Base-by-base conservation (phyloP, 2,797 vertebrate species). In the Acipenser oxyrinchus region DNA sequence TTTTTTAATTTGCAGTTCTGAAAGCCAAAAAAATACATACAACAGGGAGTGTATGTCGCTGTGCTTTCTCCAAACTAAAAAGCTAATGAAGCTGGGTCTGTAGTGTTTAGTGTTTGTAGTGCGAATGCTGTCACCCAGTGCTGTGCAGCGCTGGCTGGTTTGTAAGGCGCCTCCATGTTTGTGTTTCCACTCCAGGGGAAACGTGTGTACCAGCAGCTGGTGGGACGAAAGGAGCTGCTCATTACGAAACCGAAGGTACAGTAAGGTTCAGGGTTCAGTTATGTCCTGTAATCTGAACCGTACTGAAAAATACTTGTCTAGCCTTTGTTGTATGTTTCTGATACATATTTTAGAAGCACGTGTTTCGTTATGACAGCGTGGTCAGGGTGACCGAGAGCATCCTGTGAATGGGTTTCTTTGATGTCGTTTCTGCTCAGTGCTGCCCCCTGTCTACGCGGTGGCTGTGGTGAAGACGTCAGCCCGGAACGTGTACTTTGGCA, bases 391-490 rank as follows among this genome's bases (percentile, higher is more conserved):
- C 10, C 6, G n/a, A 10, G n/a, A 15, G 63, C 13, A 4, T 52
- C 5, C 23, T 48, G 8, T 6, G 10, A 8, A 37, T 13, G 61
- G 66, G 59, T 71, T 18, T 71, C 51, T 58, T 58, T 62, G 63
- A 55, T 55, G 52, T 55, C n/a, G 9, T 9, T n/a, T 55, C n/a
- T 72, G 69, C 66, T 8, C 82, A 95, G 93, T 79, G 7, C 80
- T 92, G 13, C 84, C 87, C 48, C 75, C 85, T 0, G 70, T 88
- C 68, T 92, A 86, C 37, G 88, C 82, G 6, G 76, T 95, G 15
- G 93, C 92, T 0, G 75, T 95, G 6, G 79, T 85, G 4, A 93
- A 92, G 79, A 90, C 81, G 64, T 86, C 83, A 48, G 83, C 79
- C 76, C 90, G 74, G 73, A 90, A 76, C 64, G 48, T 93, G 4